A percentile compares a stretch with the other conserved stretches of the same genome.
phyloP scores from a whole-genome alignment of 2,888 invertebrate species.

The Acleris literana region DNA sequence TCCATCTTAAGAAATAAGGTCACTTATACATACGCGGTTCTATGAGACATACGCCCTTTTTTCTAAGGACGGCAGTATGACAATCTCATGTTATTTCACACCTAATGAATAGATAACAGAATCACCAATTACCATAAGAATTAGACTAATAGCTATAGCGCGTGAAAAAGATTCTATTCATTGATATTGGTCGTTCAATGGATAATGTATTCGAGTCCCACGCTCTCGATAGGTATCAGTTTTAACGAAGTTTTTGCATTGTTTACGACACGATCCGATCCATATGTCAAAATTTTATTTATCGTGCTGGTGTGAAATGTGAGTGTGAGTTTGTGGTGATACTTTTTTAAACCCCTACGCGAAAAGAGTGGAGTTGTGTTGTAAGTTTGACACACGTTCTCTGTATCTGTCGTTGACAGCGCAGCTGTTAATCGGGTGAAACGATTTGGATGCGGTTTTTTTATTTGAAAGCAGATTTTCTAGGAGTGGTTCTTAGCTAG shows the following conservation, averaged over 20 bases:
- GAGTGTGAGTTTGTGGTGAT: not conserved
- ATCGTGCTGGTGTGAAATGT: constrained; percentile 17
- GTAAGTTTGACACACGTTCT: too few relatives aligned
- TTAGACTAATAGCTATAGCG: constrained; percentile 26
- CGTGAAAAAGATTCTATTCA: constrained; percentile 6
- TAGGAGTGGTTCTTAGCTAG: too few relatives aligned
- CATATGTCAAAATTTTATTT: constrained; percentile 19
- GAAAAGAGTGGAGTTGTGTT: too few relatives aligned
- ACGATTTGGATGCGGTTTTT: too few relatives aligned
- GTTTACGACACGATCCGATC: constrained; percentile 33
- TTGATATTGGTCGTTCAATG: constrained; percentile 21
- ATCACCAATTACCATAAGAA: constrained; percentile 25
- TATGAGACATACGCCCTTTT: too few relatives aligned
- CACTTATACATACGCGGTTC: too few relatives aligned
- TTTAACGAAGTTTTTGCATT: constrained; percentile 33
- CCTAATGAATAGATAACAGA: constrained; percentile 21
- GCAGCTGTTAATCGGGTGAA: too few relatives aligned
- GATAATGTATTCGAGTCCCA: constrained; percentile 35
- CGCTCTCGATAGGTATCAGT: constrained; percentile 44
- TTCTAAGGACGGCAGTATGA: too few relatives aligned
- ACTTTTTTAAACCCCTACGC: not conserved
- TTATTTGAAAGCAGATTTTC: too few relatives aligned
- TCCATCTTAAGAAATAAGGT: too few relatives aligned
- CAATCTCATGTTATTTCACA: constrained; percentile 13
- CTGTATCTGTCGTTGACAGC: too few relatives aligned